These are phyloP conservation scores for Vulpes ferrilata DNA, from an alignment of 2,113 vertebrate genomes.

Conservation along the genomic window DNA sequence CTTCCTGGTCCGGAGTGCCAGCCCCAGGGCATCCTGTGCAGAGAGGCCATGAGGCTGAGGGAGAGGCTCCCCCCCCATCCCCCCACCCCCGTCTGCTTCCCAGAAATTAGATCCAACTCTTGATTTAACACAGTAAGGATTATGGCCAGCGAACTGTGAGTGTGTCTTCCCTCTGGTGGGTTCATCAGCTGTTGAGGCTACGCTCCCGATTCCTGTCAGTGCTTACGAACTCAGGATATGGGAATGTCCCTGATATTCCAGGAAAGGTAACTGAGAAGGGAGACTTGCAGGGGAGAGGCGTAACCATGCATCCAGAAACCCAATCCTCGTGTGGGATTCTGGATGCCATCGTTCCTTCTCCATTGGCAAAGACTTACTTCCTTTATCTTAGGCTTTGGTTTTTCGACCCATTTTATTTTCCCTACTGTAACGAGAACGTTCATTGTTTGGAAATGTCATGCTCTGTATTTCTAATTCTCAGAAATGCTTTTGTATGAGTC, in stretches of 20 bases:
- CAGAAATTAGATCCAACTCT: neutral
- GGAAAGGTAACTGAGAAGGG: neutral
- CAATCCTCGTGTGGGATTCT: neutral
- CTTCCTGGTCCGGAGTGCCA: neutral
- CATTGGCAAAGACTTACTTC: neutral
- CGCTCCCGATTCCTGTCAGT: neutral
- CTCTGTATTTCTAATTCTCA: conserved; percentile 71
- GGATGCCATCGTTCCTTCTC: neutral
- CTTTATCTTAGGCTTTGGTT: neutral
- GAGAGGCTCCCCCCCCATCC: too few species aligned
- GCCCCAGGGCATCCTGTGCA: neutral
- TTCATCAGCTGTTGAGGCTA: neutral
- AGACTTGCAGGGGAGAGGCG: neutral
- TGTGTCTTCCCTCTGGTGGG: neutral
- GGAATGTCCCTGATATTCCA: neutral
- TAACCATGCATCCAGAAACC: neutral
- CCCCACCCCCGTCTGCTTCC: neutral
- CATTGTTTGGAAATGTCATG: conserved; percentile 62
- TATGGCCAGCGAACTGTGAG: neutral
- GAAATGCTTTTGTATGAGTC: conserved; percentile 61
- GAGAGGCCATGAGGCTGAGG: neutral
- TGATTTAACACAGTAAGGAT: neutral
- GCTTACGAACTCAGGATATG: conserved; percentile 14
- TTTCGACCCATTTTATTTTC: conserved; percentile 33
- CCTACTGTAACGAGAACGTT: conserved; percentile 57